phyloP scores from a whole-genome alignment of 2,797 vertebrate species.

The Forpus xanthops region DNA sequence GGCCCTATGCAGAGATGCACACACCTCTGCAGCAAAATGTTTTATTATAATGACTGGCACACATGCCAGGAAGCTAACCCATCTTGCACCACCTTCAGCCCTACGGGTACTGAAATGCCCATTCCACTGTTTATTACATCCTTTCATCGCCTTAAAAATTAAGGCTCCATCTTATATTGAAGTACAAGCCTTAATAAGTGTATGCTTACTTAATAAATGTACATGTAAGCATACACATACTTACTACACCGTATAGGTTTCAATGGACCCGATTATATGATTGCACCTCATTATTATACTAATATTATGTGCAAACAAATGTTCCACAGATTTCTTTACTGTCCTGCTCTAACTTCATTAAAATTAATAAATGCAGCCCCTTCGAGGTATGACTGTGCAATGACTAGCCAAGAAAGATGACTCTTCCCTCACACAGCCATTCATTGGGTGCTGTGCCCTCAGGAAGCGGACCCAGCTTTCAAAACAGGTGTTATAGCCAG shows the following conservation, averaged over 20 bases:
- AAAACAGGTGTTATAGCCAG: not conserved
- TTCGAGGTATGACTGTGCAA: not conserved
- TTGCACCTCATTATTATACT: not conserved
- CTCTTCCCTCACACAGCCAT: not conserved
- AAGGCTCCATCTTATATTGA: not conserved
- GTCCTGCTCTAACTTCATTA: not conserved
- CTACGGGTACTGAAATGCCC: not conserved
- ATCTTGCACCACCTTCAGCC: not conserved
- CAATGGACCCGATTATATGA: not conserved
- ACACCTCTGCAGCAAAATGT: not conserved
- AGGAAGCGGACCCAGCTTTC: not conserved
- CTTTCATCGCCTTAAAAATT: not conserved
- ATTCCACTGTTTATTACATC: not conserved
- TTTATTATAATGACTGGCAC: not conserved
- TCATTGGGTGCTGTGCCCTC: not conserved
- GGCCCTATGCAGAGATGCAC: not conserved
- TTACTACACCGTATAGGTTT: not conserved
- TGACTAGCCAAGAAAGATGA: not conserved
- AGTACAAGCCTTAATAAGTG: not conserved
- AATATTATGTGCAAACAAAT: slow-evolving; percentile 12
- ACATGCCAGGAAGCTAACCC: not conserved
- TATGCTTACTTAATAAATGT: not conserved
- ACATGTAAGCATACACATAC: not conserved
- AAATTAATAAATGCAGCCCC: not conserved
- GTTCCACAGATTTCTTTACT: not conserved